These are phyloP conservation scores for Pasiphila rectangulata DNA, from an alignment of 2,888 invertebrate species.

Conservation along the genomic window DNA sequence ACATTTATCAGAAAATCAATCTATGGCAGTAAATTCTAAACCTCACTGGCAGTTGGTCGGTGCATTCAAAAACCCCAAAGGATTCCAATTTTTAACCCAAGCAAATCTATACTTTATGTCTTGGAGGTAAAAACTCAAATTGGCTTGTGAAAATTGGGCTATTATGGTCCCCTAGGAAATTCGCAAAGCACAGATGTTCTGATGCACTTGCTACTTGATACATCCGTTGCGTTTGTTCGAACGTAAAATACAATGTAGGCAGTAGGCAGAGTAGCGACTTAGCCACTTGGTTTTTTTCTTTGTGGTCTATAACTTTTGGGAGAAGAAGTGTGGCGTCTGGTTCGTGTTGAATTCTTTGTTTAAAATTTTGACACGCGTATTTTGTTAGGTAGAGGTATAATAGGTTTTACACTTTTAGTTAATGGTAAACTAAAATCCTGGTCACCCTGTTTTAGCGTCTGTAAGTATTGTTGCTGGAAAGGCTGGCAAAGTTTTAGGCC, in stretches of 20 bases:
- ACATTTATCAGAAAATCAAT: slow-evolving; percentile 5
- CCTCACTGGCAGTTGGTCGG: slow-evolving; percentile 15
- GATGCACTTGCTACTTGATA: slow-evolving; percentile 38
- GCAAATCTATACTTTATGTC: neutral
- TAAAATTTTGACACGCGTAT: too few species aligned
- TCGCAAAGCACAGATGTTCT: slow-evolving; percentile 40
- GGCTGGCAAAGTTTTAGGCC: too few species aligned
- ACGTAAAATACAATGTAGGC: slow-evolving; percentile 24
- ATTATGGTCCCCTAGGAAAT: slow-evolving; percentile 37
- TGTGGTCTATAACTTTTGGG: too few species aligned
- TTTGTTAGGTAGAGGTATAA: too few species aligned
- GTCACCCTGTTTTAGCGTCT: too few species aligned
- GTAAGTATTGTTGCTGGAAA: too few species aligned
- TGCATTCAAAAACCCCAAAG: slow-evolving; percentile 19
- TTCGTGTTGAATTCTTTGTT: too few species aligned
- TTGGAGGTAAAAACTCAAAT: slow-evolving; percentile 11
- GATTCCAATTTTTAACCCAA: slow-evolving; percentile 5
- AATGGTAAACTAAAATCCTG: too few species aligned
- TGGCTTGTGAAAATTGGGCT: slow-evolving; percentile 18
- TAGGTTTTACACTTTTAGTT: too few species aligned
- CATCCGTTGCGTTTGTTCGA: slow-evolving; percentile 20
- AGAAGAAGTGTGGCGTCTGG: too few species aligned
- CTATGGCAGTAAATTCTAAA: slow-evolving; percentile 16
- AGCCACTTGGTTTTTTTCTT: too few species aligned
- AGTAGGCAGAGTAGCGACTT: too few species aligned